A percentile compares a stretch with the other conserved stretches of the same genome.
Conservation (phyloP, 2,797 vertebrate genomes). For the Gouania willdenowi region DNA sequence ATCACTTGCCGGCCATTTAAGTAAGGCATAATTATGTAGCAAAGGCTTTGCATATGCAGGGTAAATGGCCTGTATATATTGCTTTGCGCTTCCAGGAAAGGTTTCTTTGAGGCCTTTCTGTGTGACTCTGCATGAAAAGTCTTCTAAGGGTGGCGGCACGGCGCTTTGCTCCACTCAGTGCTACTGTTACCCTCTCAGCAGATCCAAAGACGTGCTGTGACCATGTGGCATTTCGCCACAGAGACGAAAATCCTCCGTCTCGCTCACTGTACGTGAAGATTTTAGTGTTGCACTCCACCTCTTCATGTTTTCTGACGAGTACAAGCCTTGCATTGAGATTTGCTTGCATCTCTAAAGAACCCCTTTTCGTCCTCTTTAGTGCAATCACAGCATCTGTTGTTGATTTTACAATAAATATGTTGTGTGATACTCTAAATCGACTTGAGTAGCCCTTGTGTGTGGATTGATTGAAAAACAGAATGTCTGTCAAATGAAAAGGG, state of each 20-base stretch:
- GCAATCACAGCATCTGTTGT: slow-evolving; percentile 31
- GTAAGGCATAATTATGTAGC: no score
- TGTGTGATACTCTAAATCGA: slow-evolving; percentile 23
- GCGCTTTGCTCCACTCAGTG: not conserved
- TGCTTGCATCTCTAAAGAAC: slow-evolving; percentile 19
- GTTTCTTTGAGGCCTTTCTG: no score
- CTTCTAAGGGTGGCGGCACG: no score
- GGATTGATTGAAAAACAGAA: slow-evolving; percentile 3
- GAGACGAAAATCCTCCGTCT: slow-evolving; percentile 24
- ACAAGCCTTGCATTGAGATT: slow-evolving; percentile 2
- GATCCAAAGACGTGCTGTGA: slow-evolving; percentile 20
- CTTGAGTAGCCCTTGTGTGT: slow-evolving; percentile 8
- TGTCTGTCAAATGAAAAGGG: slow-evolving; percentile 4
- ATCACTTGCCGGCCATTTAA: no score
- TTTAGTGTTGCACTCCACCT: slow-evolving; percentile 40
- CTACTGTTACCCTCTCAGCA: slow-evolving; percentile 35
- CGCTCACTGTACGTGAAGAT: slow-evolving; percentile 38
- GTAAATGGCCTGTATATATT: no score
- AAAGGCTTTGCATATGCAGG: no score
- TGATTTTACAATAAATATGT: slow-evolving; percentile 41
- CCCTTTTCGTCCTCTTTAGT: slow-evolving; percentile 16
- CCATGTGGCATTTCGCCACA: slow-evolving; percentile 25
- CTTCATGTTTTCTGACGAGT: slow-evolving; percentile 27
- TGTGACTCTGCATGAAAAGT: no score
- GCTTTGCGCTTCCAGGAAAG: no score